Conservation (phyloP, 2,888 invertebrate species). For the Helleia helle region DNA sequence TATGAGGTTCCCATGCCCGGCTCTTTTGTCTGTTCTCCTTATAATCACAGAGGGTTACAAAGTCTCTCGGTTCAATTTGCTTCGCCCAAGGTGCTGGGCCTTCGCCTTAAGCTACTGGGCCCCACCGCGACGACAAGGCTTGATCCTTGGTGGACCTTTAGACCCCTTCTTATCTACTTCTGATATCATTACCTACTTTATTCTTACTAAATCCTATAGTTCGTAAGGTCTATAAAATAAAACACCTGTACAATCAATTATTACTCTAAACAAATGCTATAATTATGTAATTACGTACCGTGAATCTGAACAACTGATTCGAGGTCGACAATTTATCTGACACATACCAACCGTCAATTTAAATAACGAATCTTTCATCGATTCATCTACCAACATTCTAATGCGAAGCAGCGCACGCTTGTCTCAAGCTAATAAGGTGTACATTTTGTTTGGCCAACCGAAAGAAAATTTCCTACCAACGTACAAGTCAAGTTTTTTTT, state of each 20-base stretch:
- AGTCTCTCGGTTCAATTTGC: no score
- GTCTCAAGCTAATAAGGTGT: slow-evolving; percentile 20
- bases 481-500: slow-evolving; percentile 53
- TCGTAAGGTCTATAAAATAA: slow-evolving; percentile 22
- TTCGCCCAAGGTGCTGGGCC: no score
- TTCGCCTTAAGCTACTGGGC: no score
- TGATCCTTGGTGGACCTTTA: no score
- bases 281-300: slow-evolving; percentile 50
- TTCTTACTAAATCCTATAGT: no score
- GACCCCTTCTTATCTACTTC: no score
- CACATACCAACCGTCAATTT: slow-evolving; percentile 60
- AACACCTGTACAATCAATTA: slow-evolving; percentile 12
- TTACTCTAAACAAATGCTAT: slow-evolving; percentile 22
- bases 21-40: no score
- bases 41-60: no score
- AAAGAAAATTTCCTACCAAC: slow-evolving; percentile 29
- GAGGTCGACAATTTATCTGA: slow-evolving; percentile 66
- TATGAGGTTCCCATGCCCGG: no score
- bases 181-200: no score
- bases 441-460: slow-evolving; percentile 18
- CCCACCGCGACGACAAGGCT: no score
- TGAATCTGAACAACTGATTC: slow-evolving; percentile 61
- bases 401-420: slow-evolving; percentile 16
- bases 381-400: slow-evolving; percentile 23
- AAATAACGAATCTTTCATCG: slow-evolving; percentile 60